Conservation (phyloP, 2,888 invertebrate species). For the Cerastis leucographa region DNA sequence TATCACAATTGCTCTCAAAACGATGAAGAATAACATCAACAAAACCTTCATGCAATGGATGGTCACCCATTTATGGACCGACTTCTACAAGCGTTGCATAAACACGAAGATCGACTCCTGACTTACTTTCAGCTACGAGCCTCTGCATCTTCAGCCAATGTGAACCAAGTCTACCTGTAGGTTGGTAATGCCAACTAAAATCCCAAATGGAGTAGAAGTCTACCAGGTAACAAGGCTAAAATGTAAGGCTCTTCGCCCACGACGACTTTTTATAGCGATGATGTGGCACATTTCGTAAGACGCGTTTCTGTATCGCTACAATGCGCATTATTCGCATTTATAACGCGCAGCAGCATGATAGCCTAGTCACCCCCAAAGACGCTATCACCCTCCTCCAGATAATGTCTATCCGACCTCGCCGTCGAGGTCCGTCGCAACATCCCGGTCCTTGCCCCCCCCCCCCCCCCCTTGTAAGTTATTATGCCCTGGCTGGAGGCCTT, state of each 20-base stretch:
- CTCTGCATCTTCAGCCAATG: not conserved
- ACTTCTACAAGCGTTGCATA: not conserved
- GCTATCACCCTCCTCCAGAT: no score
- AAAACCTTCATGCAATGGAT: not conserved
- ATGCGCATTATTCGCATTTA: no score
- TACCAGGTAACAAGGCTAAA: slow-evolving; percentile 18
- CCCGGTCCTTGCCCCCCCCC: no score
- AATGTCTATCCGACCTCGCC: no score
- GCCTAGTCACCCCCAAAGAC: no score
- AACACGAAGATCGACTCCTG: not conserved
- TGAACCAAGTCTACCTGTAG: not conserved
- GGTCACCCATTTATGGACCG: not conserved
- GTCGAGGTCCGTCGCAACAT: no score
- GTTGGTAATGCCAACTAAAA: not conserved
- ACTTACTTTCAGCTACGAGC: not conserved
- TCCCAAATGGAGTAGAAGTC: not conserved
- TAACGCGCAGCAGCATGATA: no score
- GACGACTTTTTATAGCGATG: not conserved
- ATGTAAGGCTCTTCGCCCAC: slow-evolving; percentile 12
- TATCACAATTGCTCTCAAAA: no score
- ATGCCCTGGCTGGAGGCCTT: no score
- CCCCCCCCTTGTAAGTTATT: no score
- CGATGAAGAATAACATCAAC: no score
- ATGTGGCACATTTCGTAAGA: not conserved
- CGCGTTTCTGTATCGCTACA: no score